Conservation (phyloP, 2,888 invertebrate genomes). For the Villa cingulata region DNA sequence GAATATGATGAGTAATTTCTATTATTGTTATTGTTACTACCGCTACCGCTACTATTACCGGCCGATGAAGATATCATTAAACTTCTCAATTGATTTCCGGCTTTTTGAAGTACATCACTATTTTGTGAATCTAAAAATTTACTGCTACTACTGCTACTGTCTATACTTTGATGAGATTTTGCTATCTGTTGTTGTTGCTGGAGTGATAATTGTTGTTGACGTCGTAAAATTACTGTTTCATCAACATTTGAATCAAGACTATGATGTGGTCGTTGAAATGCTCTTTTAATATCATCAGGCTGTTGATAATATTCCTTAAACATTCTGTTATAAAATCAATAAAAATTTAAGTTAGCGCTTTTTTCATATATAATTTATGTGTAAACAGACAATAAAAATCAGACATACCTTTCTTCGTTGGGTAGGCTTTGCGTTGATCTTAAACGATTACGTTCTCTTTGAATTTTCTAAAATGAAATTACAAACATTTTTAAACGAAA, state of each 20-base stretch:
- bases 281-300: neutral
- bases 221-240: constrained; percentile 1
- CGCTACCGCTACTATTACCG: neutral
- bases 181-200: neutral
- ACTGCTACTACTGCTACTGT: too few species aligned
- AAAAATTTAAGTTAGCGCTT: neutral
- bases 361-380: neutral
- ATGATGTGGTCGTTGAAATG: constrained; percentile 16
- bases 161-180: too few species aligned
- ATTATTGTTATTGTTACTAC: constrained; percentile 15
- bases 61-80: constrained; percentile 17
- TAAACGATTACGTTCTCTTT: constrained; percentile 19
- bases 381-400: neutral
- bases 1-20: constrained; percentile 3
- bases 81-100: constrained; percentile 20
- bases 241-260: constrained; percentile 18
- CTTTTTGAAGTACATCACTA: constrained; percentile 20
- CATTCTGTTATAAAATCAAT: constrained; percentile 8
- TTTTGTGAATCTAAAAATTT: constrained; percentile 16
- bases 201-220: neutral
- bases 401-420: constrained; percentile 16
- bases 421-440: constrained; percentile 37
- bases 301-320: constrained; percentile 11
- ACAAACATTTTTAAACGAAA: constrained; percentile 38
- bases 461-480: constrained; percentile 15